These are phyloP conservation scores for Fratercula arctica DNA, from an alignment of 2,797 vertebrate species.

Conservation along the genomic window DNA sequence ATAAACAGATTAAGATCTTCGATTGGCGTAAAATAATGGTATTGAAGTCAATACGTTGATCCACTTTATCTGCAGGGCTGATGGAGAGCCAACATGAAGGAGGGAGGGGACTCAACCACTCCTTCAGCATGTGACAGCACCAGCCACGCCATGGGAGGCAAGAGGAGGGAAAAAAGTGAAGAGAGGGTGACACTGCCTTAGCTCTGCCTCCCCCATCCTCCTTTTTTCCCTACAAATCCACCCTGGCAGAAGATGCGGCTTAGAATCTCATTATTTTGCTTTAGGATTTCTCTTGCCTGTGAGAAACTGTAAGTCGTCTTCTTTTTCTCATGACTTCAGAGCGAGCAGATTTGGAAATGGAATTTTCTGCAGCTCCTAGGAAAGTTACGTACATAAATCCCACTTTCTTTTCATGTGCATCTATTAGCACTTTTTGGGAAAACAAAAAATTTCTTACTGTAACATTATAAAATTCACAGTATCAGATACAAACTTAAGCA, in stretches of 20 bases:
- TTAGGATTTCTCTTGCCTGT: neutral
- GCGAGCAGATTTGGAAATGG: neutral
- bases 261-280: neutral
- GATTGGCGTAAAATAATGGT: neutral
- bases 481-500: neutral
- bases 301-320: neutral
- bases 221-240: neutral
- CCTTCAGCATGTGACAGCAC: neutral
- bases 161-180: neutral
- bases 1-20: neutral
- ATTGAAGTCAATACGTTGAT: neutral
- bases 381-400: neutral
- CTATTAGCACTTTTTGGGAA: neutral
- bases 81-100: neutral
- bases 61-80: neutral
- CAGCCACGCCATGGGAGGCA: fast-evolving
- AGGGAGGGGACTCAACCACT: neutral
- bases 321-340: neutral
- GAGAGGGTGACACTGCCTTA: neutral
- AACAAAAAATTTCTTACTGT: neutral
- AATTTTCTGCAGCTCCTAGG: neutral
- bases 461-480: neutral
- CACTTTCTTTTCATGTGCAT: neutral
- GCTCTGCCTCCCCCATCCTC: neutral
- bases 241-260: neutral